phyloP scores from a whole-genome alignment of 2,888 invertebrate species.

The Lysandra coridon region DNA sequence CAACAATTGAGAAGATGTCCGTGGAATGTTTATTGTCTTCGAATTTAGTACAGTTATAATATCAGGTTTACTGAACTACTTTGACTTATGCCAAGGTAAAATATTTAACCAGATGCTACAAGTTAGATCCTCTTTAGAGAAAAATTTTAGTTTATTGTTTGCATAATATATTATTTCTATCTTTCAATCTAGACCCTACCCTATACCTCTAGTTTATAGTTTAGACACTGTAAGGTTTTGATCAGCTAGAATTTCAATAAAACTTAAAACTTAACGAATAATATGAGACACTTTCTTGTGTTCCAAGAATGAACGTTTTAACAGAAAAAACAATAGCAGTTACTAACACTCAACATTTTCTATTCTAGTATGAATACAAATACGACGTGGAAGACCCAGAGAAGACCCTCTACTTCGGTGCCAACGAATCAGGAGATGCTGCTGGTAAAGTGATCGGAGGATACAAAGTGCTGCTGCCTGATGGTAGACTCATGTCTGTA shows the following conservation, averaged over 20 bases:
- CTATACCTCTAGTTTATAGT: no score
- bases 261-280: no score
- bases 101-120: not conserved
- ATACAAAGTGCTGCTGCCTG: conserved; percentile 84
- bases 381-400: conserved; percentile 87
- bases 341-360: conserved; percentile 31
- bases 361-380: conserved; percentile 84
- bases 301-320: not conserved
- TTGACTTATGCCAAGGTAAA: not conserved
- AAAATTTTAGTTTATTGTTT: not conserved
- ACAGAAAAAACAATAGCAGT: not conserved
- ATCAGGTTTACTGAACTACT: not conserved
- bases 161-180: no score
- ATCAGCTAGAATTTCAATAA: no score
- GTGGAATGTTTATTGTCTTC: conserved; percentile 17
- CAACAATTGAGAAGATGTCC: not conserved
- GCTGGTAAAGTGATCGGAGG: conserved; percentile 83
- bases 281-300: no score
- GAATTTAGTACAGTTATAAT: not conserved
- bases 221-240: no score
- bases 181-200: no score
- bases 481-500: conserved; percentile 86
- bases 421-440: conserved; percentile 84
- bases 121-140: not conserved
- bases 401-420: conserved; percentile 84